Evolutionary conservation across 2,888 invertebrate species (phyloP), one percentile per base, ranked within the genome.

Genomic region (Cecidostiba fungosa): DNA sequence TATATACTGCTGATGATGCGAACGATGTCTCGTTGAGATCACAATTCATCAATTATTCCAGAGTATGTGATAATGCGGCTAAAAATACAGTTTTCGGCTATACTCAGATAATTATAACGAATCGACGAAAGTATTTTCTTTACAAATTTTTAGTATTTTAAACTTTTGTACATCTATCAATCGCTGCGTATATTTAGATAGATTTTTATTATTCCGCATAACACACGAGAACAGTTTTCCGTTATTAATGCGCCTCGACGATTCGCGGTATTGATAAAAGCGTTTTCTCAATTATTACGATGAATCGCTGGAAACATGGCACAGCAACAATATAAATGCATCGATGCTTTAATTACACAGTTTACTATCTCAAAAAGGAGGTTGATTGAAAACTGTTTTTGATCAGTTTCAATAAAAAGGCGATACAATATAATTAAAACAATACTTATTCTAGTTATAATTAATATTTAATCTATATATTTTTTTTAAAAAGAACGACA

Each of bases 221-320:
- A n/a, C n/a, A 47, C 16, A 47, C 16, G 47, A 47, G 47, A 2
- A n/a, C 3, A 5, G 19, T 32, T 69, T 29, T 69, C 19, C 69
- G 6, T 1, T 69, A 19, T 69, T 19, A 32, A 29, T 12, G 29
- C 26, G 66, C n/a, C 29, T 69, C 16, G 1, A 19, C 29, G 19
- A 16, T 69, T 69, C 69, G 5, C 32, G 29, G 69, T 32, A 69
- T 69, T 69, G 69, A 69, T 69, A 69, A 69, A 19, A 19, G 32
- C 32, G 10, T 16, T 69, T 69, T 32, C 16, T 29, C 6, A 19
- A 69, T 29, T 69, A 32, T 29, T 69, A 19, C 32, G 69, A 26
- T 32, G 32, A 69, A 14, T 69, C 19, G 32, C 69, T 10, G 32
- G 14, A 29, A 69, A 32, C n/a, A n/a, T 32, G 4, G 32, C 14